Evolutionary conservation across 2,113 vertebrate species (phyloP), one percentile per base, ranked within the genome.

Genomic region (Dendrocopos noguchii): DNA sequence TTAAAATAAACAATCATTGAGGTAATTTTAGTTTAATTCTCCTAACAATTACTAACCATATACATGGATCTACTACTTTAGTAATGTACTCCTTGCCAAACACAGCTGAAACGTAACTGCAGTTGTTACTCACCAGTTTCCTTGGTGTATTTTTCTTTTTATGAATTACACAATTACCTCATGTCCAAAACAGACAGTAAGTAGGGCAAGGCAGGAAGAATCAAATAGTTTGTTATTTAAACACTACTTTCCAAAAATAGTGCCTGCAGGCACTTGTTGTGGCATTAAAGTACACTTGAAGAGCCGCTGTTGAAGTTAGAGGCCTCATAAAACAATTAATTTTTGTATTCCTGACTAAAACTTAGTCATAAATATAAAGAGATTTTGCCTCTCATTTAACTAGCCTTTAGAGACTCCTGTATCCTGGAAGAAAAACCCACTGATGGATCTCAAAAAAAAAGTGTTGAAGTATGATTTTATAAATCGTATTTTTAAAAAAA

Each of bases 161-260:
- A n/a, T 73, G 34, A 93, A 78, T 68, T 76, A 87, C 25, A 28
- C 27, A 61, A 66, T 88, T 91, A 70, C 2, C 10, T 75, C 5
- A 63, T 88, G 91, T 86, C 22, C 5, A 88, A 92, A 84, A 53
- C 87, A 64, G 55, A 24, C 46, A 66, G 24, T 75, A 71, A n/a
- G 33, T 67, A 89, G 16, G 71, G 4, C 61, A 81, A 42, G 27
- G 15, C 19, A 71, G 39, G 39, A 64, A 61, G 56, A 84, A 75
- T 82, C 21, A 96, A 91, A 87, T 64, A 87, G 25, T 94, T 93
- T 92, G 34, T 70, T n/a, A 70, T 91, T 85, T 87, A 56, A 96
- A 91, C 24, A 57, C 17, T 66, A 7, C 55, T 95, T 94, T 81
- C 39, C 33, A 53, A 81, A 95, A 72, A 53, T 33, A 77, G 9